Evolutionary conservation across 2,113 vertebrate species (phyloP).

Genomic region (Platysternon megacephalum): DNA sequence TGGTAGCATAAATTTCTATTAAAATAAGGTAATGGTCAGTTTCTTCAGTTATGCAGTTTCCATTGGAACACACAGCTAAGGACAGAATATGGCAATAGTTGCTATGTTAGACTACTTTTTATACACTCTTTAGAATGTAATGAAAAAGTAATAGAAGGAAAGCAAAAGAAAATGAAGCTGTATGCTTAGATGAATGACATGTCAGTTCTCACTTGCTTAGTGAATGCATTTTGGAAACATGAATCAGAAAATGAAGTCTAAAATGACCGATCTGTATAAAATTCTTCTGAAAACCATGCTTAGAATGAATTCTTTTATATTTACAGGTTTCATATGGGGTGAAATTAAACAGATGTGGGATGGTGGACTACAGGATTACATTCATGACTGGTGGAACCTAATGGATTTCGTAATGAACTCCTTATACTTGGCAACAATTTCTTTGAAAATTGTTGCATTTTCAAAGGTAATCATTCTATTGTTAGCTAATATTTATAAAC

Average conservation of each 20-base stretch:
- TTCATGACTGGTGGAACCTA: conserved; percentile 99
- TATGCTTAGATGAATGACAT: background rate
- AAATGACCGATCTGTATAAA: background rate
- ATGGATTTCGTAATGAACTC: conserved; percentile 99
- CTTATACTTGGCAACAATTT: conserved; percentile 95
- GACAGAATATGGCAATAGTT: background rate
- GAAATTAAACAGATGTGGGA: conserved; percentile 99
- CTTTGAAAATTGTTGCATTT: conserved; percentile 95
- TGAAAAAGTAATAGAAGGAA: background rate
- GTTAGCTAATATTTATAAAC: background rate
- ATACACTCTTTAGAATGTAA: background rate
- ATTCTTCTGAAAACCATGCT: conserved; percentile 1
- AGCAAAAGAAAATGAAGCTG: background rate
- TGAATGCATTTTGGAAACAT: background rate
- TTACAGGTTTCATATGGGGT: conserved; percentile 95
- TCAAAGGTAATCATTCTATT: conserved; percentile 84
- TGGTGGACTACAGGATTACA: conserved; percentile 94
- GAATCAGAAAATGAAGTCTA: background rate
- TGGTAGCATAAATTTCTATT: background rate
- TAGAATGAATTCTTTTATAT: conserved; percentile 60
- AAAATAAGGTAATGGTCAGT: background rate
- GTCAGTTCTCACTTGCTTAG: background rate
- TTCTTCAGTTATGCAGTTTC: background rate
- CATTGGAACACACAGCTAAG: background rate
- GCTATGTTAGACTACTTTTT: background rate